These are phyloP conservation scores for Poicephalus meyeri DNA, from an alignment of 2,113 vertebrate genomes.

Conservation along the genomic window DNA sequence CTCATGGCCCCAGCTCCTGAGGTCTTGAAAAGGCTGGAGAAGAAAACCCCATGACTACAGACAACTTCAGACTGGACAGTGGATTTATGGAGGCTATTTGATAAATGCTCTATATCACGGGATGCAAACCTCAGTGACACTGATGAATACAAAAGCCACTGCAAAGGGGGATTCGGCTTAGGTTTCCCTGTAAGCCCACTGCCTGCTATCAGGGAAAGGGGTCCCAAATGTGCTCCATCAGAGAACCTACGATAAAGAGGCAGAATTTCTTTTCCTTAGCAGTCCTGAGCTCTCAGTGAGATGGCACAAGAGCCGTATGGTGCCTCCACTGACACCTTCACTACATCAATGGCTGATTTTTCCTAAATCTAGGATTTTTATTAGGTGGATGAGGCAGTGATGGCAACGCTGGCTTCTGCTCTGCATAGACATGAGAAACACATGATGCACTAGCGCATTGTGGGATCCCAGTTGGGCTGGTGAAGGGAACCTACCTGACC, in stretches of 20 bases:
- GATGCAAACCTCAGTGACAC: too few relatives aligned
- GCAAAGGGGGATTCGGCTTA: background rate
- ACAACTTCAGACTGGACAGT: too few relatives aligned
- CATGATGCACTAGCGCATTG: fast-evolving
- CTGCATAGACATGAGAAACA: background rate
- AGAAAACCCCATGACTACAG: too few relatives aligned
- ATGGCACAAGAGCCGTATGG: fast-evolving
- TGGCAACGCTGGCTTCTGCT: background rate
- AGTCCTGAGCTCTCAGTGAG: background rate
- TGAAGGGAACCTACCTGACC: background rate
- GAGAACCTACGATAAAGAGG: background rate
- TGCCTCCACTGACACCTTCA: background rate
- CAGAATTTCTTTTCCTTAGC: background rate
- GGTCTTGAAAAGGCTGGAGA: too few relatives aligned
- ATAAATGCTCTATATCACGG: too few relatives aligned
- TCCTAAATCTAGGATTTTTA: background rate
- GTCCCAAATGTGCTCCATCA: background rate
- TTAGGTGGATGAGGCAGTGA: background rate
- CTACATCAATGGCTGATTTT: background rate
- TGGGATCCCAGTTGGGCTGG: fast-evolving
- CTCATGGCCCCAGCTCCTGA: too few relatives aligned
- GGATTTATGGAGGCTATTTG: too few relatives aligned
- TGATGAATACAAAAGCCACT: too few relatives aligned
- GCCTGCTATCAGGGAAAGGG: background rate
- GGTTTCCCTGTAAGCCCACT: background rate